Base-by-base conservation (phyloP, 2,113 vertebrate genomes). In the Terrapene triunguis region DNA sequence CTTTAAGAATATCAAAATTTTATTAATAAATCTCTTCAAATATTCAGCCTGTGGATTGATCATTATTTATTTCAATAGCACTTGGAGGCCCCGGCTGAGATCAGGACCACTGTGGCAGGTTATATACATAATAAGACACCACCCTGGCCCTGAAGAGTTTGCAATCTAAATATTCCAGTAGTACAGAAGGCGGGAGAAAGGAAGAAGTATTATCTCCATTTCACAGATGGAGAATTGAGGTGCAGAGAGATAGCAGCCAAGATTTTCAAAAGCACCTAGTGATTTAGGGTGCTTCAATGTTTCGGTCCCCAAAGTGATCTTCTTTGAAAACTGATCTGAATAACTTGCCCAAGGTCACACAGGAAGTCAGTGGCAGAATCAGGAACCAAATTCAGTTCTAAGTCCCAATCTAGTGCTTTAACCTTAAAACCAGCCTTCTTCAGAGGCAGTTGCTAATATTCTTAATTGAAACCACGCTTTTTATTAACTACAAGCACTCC, bases 311-410 rank as follows among this genome's bases (percentile, higher is more conserved):
- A 62, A 62, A 62, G 29, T 47, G 14, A 88, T 80, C 38, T 32
- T 89, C 29, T 62, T 42, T 78, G 87, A 92, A 93, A 82, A 35
- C 35, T 42, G 6, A 5, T 87, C 24, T 83, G 2, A 0, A 78
- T 1, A 7, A 0, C 44, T 59, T 32, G 12, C 11, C 87, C 47
- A 89, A 83, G 51, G 62, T 69, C 62, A 69, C 62, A 44, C 82
- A 82, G 9, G 4, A 85, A 78, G 8, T 10, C n/a, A 78, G 44
- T 84, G 35, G 62, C 35, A 69, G 85, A 89, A 85, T 24, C 10
- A 4, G 87, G 89, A 90, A 25, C 10, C 6, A 88, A 93, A 92
- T 11, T 8, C 25, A 35, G 55, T 90, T 88, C 47, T 69, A n/a
- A n/a, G 62, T 69, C 8, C 2, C 62, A 69, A 10, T 69, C 62